Base-by-base conservation (phyloP, 2,113 vertebrate species). In the Platanista minor region DNA sequence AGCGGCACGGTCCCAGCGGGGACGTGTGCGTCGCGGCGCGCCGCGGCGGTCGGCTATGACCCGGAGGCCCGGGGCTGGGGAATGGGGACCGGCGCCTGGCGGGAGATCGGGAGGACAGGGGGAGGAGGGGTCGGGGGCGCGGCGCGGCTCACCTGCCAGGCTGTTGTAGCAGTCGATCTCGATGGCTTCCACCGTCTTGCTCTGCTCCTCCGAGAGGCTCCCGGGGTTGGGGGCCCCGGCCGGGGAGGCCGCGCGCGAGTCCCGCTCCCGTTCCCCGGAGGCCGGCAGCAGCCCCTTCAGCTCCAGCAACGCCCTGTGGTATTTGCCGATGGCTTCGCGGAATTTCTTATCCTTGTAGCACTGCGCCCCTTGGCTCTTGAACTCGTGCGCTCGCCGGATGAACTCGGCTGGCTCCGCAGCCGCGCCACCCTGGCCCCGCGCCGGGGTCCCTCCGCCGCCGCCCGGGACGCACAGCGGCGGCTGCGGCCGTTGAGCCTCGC, bases 291-390 rank as follows among this genome's bases (percentile, higher is more conserved):
- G 98, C 90, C 99, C 99, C 98, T 99, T 99, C 90, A 99, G 99
- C 98, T 99, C 99, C 98, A 99, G 98, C 98, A 99, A 97, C 77
- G 99, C 99, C 94, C 99, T 99, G 98, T 99, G 99, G 95, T 99
- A 99, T 98, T 99, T 99, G 98, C 99, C 99, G 93, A 99, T 99
- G 98, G 99, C 99, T 98, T 99, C 99, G 81, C 99, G 99, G 99
- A 99, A 99, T 98, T 99, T 99, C 99, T 99, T 99, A 97, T 99
- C 99, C 98, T 99, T 99, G 99, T 99, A 99, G 98, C 99, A 99
- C 98, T 99, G 99, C 71, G 99, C 99, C 80, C 99, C 99, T 98
- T 99, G 99, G 98, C 99, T 98, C 99, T 99, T 99, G 98, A 99
- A 99, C 98, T 99, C 99, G 97, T 99, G 98, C 80, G 99, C 99